A percentile compares a stretch with the other conserved stretches of the same genome.
Conservation (phyloP, 2,888 invertebrate species). For the Trichogramma dendrolimi region DNA sequence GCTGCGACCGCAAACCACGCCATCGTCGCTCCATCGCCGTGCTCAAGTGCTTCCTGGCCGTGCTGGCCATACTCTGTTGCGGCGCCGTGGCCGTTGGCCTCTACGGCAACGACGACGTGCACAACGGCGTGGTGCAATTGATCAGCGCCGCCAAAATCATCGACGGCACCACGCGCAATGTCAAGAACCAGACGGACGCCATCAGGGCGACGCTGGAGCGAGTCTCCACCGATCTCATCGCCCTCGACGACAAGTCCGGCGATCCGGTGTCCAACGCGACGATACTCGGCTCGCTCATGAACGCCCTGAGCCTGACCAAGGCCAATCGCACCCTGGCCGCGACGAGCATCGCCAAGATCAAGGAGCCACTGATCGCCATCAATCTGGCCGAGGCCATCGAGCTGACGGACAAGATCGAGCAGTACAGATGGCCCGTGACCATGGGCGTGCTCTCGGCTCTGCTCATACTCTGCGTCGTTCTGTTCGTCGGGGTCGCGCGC, state of each 20-base stretch:
- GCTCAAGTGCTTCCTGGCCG: conserved; percentile 73
- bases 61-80: conserved; percentile 82
- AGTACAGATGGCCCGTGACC: conserved; percentile 81
- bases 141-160: conserved; percentile 77
- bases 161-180: conserved; percentile 72
- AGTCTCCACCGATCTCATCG: conserved; percentile 66
- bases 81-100: conserved; percentile 85
- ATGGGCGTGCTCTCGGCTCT: conserved; percentile 83
- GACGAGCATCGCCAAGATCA: conserved; percentile 72
- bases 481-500: conserved; percentile 83
- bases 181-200: conserved; percentile 77
- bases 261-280: conserved; percentile 75
- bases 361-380: conserved; percentile 67
- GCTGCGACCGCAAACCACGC: conserved; percentile 90
- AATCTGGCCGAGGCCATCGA: conserved; percentile 62
- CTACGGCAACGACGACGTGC: conserved; percentile 91
- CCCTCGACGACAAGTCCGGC: conserved; percentile 73
- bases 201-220: conserved; percentile 71
- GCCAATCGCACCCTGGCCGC: conserved; percentile 73
- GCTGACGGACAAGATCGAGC: conserved; percentile 69
- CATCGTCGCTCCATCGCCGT: conserved; percentile 85
- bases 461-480: conserved; percentile 80
- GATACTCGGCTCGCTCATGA: conserved; percentile 66
- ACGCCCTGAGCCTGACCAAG: conserved; percentile 66
- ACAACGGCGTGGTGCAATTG: conserved; percentile 74